Evolutionary conservation across 2,113 vertebrate species (phyloP), one percentile per base, ranked within the genome.

Genomic region (Ascaphus truei): DNA sequence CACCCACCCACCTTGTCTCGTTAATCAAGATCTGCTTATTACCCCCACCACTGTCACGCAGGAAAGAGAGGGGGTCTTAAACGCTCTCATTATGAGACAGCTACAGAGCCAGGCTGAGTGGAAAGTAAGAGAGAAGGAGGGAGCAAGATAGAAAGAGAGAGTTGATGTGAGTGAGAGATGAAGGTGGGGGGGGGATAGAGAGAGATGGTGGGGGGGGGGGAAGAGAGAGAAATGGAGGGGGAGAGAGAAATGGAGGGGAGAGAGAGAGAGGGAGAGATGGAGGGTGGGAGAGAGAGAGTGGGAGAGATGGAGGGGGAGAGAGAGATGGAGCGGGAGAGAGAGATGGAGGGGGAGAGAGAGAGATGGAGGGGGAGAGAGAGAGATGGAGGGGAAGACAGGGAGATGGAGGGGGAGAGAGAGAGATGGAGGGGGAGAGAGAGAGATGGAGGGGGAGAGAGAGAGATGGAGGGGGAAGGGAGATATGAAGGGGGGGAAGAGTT

Each of bases 1-100:
- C 86, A 84, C 86, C 86, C 90, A 74, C 80, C 82, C 87, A 89
- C 89, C 88, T 88, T 83, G 62, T 84, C 81, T 75, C 88, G 91
- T 91, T 92, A 92, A 92, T 92, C 91, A 92, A 90, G 88, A 87
- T 90, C 89, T 90, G 87, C 89, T 90, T 92, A 92, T 92, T 92
- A 88, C 90, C 88, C 88, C 80, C 76, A 85, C 85, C 85, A 85
- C 88, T 90, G 87, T 91, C 85, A 90, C 82, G 82, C 77, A 80
- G 84, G 81, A 90, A 86, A 89, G 88, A 81, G 79, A 81, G 84
- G 88, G 83, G 88, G 39, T 90, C 91, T 85, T 90, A 89, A 90
- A 88, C 88, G 86, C 90, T 91, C 92, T 94, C 94, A 95, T 95
- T 96, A 95, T 90, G 91, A 91, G 77, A 92, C 92, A 91, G 95